Evolutionary conservation across 2,113 vertebrate species (phyloP), one percentile per base, ranked within the genome.

Genomic region (Oreotrochilus melanogaster): DNA sequence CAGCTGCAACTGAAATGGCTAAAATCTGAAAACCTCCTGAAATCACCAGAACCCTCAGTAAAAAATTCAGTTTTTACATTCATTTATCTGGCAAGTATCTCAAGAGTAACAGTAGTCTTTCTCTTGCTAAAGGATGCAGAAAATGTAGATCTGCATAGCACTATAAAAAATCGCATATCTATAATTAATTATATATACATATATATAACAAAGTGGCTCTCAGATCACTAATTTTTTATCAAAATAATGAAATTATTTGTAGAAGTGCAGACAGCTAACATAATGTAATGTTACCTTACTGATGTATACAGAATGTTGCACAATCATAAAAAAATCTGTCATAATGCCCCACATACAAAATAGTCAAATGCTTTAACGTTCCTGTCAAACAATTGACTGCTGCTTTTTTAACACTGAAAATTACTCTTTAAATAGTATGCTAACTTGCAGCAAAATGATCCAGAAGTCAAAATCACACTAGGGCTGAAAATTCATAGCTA

Each of bases 311-410:
- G 86, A 96, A 66, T 35, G 67, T 54, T 17, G 17, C 14, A 21
- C 64, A 80, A 70, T 73, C 75, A 66, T 62, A 94, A 90, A 33
- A 83, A 83, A 86, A 67, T 39, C 92, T 93, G 91, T 95, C 95
- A 86, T 35, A 95, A 88, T 15, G 11, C 64, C 33, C 56, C 66
- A 72, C 75, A 94, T 76, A 82, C 50, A 70, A 82, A 86, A 48
- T 0, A 86, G 42, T 75, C 51, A 94, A 90, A 66, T 31, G 24
- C 42, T 86, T 92, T 83, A 95, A 73, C 79, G 56, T 58, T 70
- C 82, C 64, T 90, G 75, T 83, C 82, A 95, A 92, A 86, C 58
- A 93, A 94, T 83, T 86, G 92, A 79, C 30, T 80, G 50, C 19
- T 86, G 54, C 31, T 74, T 86, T 80, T 92, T 83, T 47, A 62